Percentiles rank a stretch among this genome's conserved stretches.
Evolutionary conservation across 2,888 invertebrate species (phyloP).

Genomic region (Thereva unica): DNA sequence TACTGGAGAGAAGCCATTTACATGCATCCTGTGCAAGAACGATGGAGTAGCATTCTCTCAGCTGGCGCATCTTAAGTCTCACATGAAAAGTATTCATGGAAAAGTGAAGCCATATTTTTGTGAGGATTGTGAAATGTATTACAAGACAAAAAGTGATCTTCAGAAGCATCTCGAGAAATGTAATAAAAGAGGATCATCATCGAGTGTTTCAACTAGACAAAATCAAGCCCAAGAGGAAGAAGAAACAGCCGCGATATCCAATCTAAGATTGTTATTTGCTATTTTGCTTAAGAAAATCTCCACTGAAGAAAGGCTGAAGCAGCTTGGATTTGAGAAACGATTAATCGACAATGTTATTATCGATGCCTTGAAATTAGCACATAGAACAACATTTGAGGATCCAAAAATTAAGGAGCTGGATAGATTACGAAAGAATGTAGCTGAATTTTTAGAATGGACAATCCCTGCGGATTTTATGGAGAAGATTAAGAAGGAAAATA

Average conservation of each 20-base stretch:
- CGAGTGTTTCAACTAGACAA: constrained; percentile 28
- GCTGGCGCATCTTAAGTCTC: constrained; percentile 84
- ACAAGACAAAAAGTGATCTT: constrained; percentile 75
- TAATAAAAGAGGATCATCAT: constrained; percentile 38
- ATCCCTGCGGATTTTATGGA: constrained; percentile 79
- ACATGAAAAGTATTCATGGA: constrained; percentile 84
- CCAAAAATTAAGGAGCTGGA: constrained; percentile 64
- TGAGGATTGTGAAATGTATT: constrained; percentile 71
- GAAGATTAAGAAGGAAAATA: constrained; percentile 72
- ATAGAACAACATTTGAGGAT: constrained; percentile 68
- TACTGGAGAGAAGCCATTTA: constrained; percentile 85
- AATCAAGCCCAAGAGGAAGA: constrained; percentile 40
- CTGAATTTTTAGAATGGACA: constrained; percentile 78
- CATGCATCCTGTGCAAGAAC: constrained; percentile 67
- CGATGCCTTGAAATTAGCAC: constrained; percentile 77
- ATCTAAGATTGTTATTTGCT: constrained; percentile 78
- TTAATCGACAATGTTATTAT: constrained; percentile 81
- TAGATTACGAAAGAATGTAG: constrained; percentile 73
- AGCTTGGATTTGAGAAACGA: constrained; percentile 72
- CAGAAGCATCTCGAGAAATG: constrained; percentile 67
- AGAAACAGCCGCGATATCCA: constrained; percentile 61
- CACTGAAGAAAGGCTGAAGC: constrained; percentile 74
- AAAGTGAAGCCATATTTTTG: constrained; percentile 79
- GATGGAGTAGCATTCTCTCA: constrained; percentile 75
- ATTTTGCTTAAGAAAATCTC: constrained; percentile 82